Evolutionary conservation across 92 coral and sea anemone species (phyloP), one percentile per base, ranked within the genome.

Genomic region (Isaurus tuberculatus): DNA sequence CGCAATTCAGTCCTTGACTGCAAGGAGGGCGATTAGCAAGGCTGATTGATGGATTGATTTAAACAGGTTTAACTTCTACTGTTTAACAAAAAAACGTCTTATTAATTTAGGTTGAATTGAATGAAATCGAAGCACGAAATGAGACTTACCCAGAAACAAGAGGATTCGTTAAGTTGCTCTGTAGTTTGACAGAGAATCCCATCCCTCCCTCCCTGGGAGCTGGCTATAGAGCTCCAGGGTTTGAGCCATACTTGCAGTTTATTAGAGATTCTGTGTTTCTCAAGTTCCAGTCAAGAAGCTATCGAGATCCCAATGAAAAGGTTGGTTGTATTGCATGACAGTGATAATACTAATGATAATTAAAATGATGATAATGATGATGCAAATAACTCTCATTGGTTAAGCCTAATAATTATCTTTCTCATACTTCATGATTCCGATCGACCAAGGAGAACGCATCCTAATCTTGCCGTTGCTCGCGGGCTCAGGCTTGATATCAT

Each of bases 91-190:
- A n/a, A 42, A 9, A 11, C 0, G 13, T 46, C 16, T 3, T 46
- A 2, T 5, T 73, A 30, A 31, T 81, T 8, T 27, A 95, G 98
- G 98, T 92, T 55, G 99, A 96, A 70, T 55, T 96, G 75, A 93
- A 94, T 86, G 99, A 96, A 75, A 92, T 96, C 17, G 99, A 96
- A 60, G 86, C 98, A 5, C 88, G 99, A 42, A 91, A 92, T 74
- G 99, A 96, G 74, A 72, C 95, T 17, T 96, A 96, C 61, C 99
- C 99, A n/a, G 99, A 94, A 73, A 96, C 98, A 4, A 86, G 95
- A 37, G 96, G 98, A 16, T 96, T 96, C 69, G 91, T 96, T 49
- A 88, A 90, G 85, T 90, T 96, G 8, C 83, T 96, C 23, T 88
- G 83, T 29, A 92, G 84, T 49, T 89, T 96, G 57, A 96, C 98